phyloP scores from a whole-genome alignment of 2,113 vertebrate species.

The Puffinus mauretanicus region DNA sequence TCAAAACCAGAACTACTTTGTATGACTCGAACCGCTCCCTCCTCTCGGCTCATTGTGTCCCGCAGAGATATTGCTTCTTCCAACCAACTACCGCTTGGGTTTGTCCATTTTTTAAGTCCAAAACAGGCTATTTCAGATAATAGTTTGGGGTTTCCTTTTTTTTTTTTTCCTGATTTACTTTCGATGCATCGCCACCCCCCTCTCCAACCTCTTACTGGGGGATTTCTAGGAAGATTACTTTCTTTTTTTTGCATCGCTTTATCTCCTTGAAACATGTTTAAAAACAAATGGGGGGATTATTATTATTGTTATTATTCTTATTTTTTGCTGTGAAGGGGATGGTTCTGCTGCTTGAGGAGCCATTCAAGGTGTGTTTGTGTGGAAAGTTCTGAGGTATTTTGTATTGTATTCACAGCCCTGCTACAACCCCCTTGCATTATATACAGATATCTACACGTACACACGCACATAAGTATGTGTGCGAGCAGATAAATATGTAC shows the following conservation, averaged over 20 bases:
- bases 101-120: background rate
- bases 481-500: background rate
- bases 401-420: background rate
- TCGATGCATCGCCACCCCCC: background rate
- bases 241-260: background rate
- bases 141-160: background rate
- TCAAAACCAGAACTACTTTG: background rate
- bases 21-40: background rate
- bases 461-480: too few relatives aligned
- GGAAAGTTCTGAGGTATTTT: slow-evolving; percentile 36
- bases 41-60: background rate
- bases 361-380: background rate
- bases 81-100: background rate
- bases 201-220: background rate
- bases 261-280: background rate
- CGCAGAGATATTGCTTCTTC: background rate
- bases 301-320: background rate
- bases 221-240: background rate
- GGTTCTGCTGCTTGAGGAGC: background rate
- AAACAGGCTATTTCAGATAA: background rate
- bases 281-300: background rate
- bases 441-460: background rate
- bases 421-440: background rate
- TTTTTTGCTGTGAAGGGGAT: background rate
- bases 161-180: background rate